phyloP scores from a whole-genome alignment of 1,140 invertebrate genomes.

The Drosophila pandora region DNA sequence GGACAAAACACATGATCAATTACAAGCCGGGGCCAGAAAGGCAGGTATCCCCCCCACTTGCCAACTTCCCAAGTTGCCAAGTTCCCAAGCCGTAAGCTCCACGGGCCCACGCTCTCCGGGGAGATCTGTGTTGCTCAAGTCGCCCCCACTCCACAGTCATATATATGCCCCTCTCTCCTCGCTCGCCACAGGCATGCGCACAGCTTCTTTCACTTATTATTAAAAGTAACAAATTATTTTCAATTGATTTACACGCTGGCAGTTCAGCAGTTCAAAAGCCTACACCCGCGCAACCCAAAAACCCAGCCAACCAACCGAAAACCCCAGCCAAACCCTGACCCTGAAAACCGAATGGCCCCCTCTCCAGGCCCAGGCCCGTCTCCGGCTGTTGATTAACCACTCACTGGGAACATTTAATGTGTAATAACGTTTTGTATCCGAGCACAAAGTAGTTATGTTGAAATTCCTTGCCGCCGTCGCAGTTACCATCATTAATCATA shows the following conservation, averaged over 20 bases:
- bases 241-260: constrained; percentile 82
- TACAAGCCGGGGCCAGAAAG: constrained; percentile 59
- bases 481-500: constrained; percentile 75
- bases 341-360: constrained; percentile 41
- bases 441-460: constrained; percentile 82
- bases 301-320: not conserved
- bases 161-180: constrained; percentile 5
- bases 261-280: constrained; percentile 72
- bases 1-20: constrained; percentile 77
- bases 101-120: constrained; percentile 37
- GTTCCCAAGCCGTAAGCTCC: constrained; percentile 38
- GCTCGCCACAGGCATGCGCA: constrained; percentile 38
- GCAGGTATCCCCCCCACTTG: constrained; percentile 16
- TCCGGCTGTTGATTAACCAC: constrained; percentile 82
- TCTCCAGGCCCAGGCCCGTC: not conserved
- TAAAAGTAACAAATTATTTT: constrained; percentile 84
- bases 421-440: constrained; percentile 84
- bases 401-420: constrained; percentile 84
- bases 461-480: constrained; percentile 73
- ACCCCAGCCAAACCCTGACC: constrained; percentile 53
- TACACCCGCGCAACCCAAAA: constrained; percentile 53
- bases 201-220: constrained; percentile 83
- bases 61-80: constrained; percentile 25
- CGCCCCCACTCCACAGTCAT: not conserved
- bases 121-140: constrained; percentile 1